phyloP scores from a whole-genome alignment of 2,888 invertebrate species.

The Epinotia demarniana region DNA sequence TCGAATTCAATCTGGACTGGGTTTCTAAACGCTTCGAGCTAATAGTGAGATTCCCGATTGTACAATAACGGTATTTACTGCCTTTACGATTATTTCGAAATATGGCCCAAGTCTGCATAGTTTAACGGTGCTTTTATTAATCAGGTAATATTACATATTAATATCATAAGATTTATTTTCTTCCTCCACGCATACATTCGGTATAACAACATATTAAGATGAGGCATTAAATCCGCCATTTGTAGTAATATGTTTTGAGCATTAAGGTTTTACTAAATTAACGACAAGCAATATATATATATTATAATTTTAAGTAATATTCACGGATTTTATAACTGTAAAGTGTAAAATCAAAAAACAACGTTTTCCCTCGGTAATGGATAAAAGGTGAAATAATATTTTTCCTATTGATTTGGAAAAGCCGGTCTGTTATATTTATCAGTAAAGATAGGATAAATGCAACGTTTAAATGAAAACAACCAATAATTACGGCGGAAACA shows the following conservation, averaged over 20 bases:
- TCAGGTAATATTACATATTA: background rate
- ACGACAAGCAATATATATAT: too few species aligned
- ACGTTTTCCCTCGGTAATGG: background rate
- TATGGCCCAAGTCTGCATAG: conserved; percentile 46
- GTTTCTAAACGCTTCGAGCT: conserved; percentile 67
- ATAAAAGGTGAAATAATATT: background rate
- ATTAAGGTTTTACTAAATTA: too few species aligned
- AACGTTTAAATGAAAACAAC: background rate
- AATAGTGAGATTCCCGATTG: conserved; percentile 52
- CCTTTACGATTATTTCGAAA: conserved; percentile 49
- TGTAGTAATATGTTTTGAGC: too few species aligned
- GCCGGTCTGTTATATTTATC: background rate
- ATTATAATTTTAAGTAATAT: too few species aligned
- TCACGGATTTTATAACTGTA: too few species aligned
- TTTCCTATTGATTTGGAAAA: background rate
- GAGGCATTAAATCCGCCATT: too few species aligned
- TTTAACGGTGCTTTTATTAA: conserved; percentile 13
- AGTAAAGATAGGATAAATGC: background rate
- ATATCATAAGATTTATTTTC: background rate
- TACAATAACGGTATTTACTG: conserved; percentile 55
- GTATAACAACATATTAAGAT: too few species aligned
- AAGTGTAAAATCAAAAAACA: too few species aligned
- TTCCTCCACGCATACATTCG: too few species aligned
- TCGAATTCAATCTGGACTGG: conserved; percentile 61
- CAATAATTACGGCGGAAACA: conserved; percentile 3